These are phyloP conservation scores for Stratiomys singularior DNA, from an alignment of 2,888 invertebrate genomes.

Conservation along the genomic window DNA sequence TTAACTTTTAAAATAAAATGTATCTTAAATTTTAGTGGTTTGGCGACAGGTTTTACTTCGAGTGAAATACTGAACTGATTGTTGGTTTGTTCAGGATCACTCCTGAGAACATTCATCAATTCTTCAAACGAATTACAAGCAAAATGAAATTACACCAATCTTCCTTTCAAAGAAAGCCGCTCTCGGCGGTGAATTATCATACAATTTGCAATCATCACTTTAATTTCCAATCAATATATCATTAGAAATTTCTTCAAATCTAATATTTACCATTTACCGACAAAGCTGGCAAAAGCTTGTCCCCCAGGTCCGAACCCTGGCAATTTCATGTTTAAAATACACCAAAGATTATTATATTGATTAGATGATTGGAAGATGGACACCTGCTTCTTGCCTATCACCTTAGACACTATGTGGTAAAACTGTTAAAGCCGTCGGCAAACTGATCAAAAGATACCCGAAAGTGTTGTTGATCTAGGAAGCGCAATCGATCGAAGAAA, in stretches of 20 bases:
- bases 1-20: no score
- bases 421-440: conserved; percentile 7
- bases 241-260: background rate
- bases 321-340: no score
- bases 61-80: no score
- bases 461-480: conserved; percentile 22
- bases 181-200: background rate
- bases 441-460: conserved; percentile 43
- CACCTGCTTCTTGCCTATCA: conserved; percentile 21
- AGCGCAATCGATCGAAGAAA: conserved; percentile 34
- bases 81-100: no score
- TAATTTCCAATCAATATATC: conserved; percentile 1
- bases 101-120: no score
- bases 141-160: no score
- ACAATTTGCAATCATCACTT: background rate
- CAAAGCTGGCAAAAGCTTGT: no score
- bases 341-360: conserved; percentile 17
- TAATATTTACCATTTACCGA: background rate
- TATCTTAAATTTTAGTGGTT: no score
- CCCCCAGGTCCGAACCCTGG: no score
- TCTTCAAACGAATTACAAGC: no score
- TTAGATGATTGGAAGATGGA: conserved; percentile 36
- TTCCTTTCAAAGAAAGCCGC: background rate
- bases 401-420: background rate
- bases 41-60: no score